A percentile compares a stretch with the other conserved stretches of the same genome.
phyloP scores from a whole-genome alignment of 1,140 invertebrate species.

The Proctacanthus coquilletti region DNA sequence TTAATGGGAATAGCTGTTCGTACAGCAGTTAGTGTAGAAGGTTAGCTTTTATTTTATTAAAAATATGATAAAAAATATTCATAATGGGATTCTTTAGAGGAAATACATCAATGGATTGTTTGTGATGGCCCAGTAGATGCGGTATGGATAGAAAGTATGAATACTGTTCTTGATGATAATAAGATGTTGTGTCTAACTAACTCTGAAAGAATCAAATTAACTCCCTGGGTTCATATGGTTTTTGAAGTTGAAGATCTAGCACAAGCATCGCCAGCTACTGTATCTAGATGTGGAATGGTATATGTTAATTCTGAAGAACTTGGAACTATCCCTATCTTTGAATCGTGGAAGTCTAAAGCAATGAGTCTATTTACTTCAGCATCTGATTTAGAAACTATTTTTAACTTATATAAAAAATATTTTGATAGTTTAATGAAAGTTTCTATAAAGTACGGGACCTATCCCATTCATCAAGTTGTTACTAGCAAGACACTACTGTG shows the following conservation, averaged over 20 bases:
- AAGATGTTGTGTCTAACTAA: slow-evolving; percentile 81
- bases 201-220: slow-evolving; percentile 80
- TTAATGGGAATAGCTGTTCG: slow-evolving; percentile 56
- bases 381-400: slow-evolving; percentile 38
- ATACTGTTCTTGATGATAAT: slow-evolving; percentile 85
- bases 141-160: slow-evolving; percentile 92
- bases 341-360: slow-evolving; percentile 56
- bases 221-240: slow-evolving; percentile 64
- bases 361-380: slow-evolving; percentile 36
- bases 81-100: slow-evolving; percentile 18
- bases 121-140: slow-evolving; percentile 88
- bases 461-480: slow-evolving; percentile 56
- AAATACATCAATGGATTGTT: slow-evolving; percentile 66
- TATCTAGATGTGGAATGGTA: slow-evolving; percentile 75
- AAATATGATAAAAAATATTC: not conserved
- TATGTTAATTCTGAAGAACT: slow-evolving; percentile 72
- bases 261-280: slow-evolving; percentile 78
- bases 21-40: slow-evolving; percentile 44
- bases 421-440: slow-evolving; percentile 48
- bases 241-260: slow-evolving; percentile 81
- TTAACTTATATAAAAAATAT: slow-evolving; percentile 43
- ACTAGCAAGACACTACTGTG: slow-evolving; percentile 61
- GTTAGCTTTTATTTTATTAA: slow-evolving; percentile 8
- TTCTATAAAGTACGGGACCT: slow-evolving; percentile 44
- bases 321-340: slow-evolving; percentile 64